Evolutionary conservation across 2,113 vertebrate species (phyloP), one percentile per base, ranked within the genome.

Genomic region (Barbus barbus): DNA sequence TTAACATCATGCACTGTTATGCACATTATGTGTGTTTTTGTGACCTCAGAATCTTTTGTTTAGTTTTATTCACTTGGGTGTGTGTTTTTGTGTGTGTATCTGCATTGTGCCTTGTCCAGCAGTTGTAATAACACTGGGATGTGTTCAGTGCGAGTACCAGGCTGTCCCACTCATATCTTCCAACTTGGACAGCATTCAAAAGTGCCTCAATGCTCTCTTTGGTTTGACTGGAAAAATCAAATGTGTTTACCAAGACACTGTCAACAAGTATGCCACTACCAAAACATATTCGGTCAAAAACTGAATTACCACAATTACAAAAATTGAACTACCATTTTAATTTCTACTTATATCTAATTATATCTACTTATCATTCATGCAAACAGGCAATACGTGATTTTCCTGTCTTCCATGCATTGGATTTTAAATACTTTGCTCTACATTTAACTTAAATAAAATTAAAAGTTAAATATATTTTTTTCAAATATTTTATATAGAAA

Each of bases 51-150:
- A 14, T 4, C 9, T 20, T 73, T 24, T 26, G 28, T 58, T 16
- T 67, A 20, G n/a, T 75, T n/a, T 36, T 31, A 36, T 58, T 78
- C 48, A 78, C 36, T 63, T n/a, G 63, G 18, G 41, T 5, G 14
- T 71, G 28, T 22, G 51, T 36, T 28, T 44, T 26, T 69, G 41
- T 5, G 14, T 71, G 28, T 22, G 51, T 36, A 22, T 44, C 36
- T 69, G 20, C 71, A 76, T 84, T 87, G 86, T 87, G 73, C 53
- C n/a, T 87, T 87, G 78, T 82, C 44, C 9, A n/a, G 14, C 11
- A 31, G 14, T 65, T 53, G 67, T 53, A 61, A 38, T 53, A 20
- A 51, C 44, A 83, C 33, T 56, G 81, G 22, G 48, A 33, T 16
- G 33, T 9, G 28, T 51, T n/a, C 51, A 51, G 20, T 22, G 77